A percentile compares a stretch with the other conserved stretches of the same genome.
phyloP scores from a whole-genome alignment of 2,113 vertebrate genomes.

The Periophthalmus modestus region DNA sequence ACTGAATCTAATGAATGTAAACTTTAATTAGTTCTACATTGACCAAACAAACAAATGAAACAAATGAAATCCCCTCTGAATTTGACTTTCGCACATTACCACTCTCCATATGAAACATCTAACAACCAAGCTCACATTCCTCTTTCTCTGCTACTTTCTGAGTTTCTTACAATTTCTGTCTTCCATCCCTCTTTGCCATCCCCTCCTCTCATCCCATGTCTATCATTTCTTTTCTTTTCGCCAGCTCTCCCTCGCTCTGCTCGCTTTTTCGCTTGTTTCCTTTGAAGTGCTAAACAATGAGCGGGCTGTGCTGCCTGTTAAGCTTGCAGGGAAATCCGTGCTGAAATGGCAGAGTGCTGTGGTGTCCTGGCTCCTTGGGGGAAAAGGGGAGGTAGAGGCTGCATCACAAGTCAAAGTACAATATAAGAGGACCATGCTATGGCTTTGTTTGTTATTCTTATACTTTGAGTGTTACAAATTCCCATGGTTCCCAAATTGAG shows the following conservation, averaged over 20 bases:
- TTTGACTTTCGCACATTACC: slow-evolving; percentile 16
- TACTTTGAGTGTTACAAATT: no score
- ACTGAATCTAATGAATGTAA: no score
- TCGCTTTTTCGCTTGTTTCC: slow-evolving; percentile 41
- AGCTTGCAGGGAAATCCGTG: slow-evolving; percentile 47
- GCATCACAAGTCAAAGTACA: slow-evolving; percentile 27
- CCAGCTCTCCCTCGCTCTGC: slow-evolving; percentile 3
- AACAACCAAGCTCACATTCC: slow-evolving; percentile 24
- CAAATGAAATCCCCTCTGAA: slow-evolving; percentile 5
- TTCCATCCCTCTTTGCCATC: slow-evolving; percentile 25
- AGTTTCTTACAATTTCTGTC: slow-evolving; percentile 10
- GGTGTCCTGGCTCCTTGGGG: slow-evolving; percentile 35
- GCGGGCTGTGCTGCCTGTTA: slow-evolving; percentile 52
- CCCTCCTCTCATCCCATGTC: slow-evolving; percentile 22
- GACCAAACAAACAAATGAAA: no score
- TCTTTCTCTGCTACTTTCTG: slow-evolving; percentile 6
- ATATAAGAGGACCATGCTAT: neutral
- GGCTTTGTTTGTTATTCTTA: no score
- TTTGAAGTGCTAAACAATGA: slow-evolving; percentile 77
- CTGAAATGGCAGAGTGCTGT: slow-evolving; percentile 51
- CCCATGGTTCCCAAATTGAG: no score
- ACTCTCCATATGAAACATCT: slow-evolving; percentile 37
- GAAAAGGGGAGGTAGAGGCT: slow-evolving; percentile 24
- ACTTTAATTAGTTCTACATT: no score
- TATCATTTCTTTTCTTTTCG: slow-evolving; percentile 25